Percentiles rank a stretch among this genome's conserved stretches.
Conservation (phyloP, 2,888 invertebrate genomes). For the Drosophila robusta region DNA sequence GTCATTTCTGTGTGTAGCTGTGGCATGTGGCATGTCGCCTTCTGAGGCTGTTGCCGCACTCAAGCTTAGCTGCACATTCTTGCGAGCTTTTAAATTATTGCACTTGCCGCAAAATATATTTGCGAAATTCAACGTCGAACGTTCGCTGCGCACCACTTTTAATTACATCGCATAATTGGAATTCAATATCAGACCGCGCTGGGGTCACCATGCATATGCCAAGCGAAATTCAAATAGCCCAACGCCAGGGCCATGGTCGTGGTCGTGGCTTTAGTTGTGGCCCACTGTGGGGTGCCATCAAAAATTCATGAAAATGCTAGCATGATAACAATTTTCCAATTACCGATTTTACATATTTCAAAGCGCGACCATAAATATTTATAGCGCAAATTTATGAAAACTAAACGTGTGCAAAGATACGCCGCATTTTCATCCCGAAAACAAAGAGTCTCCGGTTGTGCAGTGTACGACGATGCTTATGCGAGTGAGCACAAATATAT, state of each 20-base stretch:
- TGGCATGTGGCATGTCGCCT: neutral
- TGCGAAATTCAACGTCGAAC: conserved; percentile 9
- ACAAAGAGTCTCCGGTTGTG: conserved; percentile 6
- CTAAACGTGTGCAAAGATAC: conserved; percentile 70
- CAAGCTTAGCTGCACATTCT: neutral
- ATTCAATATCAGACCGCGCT: conserved; percentile 64
- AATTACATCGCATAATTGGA: conserved; percentile 72
- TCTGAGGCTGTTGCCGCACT: neutral
- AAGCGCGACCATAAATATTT: conserved; percentile 73
- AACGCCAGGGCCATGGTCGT: neutral
- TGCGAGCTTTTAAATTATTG: conserved; percentile 4
- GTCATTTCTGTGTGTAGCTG: conserved; percentile 18
- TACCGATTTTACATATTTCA: conserved; percentile 79
- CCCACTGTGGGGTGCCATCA: conserved; percentile 1
- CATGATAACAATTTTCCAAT: conserved; percentile 78
- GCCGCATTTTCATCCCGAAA: conserved; percentile 5
- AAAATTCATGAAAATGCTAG: conserved; percentile 51
- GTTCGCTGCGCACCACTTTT: conserved; percentile 46
- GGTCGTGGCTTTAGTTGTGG: neutral
- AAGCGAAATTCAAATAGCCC: conserved; percentile 30
- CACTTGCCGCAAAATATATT: conserved; percentile 13
- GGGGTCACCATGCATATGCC: conserved; percentile 17
- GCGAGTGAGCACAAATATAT: neutral
- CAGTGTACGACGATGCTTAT: neutral
- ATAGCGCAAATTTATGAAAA: conserved; percentile 75